Evolutionary conservation across 1,140 invertebrate genomes (phyloP).

Genomic region (Drosophila virilis): DNA sequence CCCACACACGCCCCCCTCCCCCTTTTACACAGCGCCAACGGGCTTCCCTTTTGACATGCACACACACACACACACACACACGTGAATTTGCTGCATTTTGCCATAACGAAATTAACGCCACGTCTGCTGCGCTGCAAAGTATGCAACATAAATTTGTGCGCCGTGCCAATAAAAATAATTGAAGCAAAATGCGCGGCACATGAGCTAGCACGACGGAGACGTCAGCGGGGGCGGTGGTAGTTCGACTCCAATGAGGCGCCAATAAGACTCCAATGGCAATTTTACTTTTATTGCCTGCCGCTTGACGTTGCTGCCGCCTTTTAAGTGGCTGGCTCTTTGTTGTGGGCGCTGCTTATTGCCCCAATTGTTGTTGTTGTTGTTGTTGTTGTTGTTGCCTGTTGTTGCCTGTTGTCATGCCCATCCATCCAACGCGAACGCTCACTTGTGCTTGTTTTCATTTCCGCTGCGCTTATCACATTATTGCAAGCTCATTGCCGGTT

Average conservation of each 20-base stretch:
- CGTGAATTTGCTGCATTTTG: slow-evolving; percentile 73
- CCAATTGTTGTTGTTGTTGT: slow-evolving; percentile 17
- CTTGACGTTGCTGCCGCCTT: slow-evolving; percentile 56
- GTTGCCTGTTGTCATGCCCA: slow-evolving; percentile 32
- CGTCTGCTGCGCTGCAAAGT: slow-evolving; percentile 65
- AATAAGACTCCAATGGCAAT: slow-evolving; percentile 65
- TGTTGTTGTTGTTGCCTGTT: slow-evolving; percentile 21
- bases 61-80: slow-evolving; percentile 20
- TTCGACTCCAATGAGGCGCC: slow-evolving; percentile 40
- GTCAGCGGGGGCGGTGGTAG: not conserved
- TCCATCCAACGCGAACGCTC: slow-evolving; percentile 54
- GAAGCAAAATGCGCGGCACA: slow-evolving; percentile 56
- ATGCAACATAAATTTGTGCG: slow-evolving; percentile 79
- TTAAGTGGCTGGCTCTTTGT: slow-evolving; percentile 70
- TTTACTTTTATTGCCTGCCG: slow-evolving; percentile 66
- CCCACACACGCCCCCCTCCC: not conserved
- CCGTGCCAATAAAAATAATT: slow-evolving; percentile 80
- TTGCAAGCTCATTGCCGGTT: slow-evolving; percentile 77
- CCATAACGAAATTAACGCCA: slow-evolving; percentile 79
- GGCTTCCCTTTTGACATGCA: not conserved
- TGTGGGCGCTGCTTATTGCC: slow-evolving; percentile 56
- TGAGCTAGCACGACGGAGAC: not conserved
- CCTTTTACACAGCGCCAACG: too few relatives aligned
- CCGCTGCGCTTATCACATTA: slow-evolving; percentile 78
- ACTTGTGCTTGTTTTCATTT: slow-evolving; percentile 77